Conservation (phyloP, 2,797 vertebrate genomes). For the Diceros bicornis region DNA sequence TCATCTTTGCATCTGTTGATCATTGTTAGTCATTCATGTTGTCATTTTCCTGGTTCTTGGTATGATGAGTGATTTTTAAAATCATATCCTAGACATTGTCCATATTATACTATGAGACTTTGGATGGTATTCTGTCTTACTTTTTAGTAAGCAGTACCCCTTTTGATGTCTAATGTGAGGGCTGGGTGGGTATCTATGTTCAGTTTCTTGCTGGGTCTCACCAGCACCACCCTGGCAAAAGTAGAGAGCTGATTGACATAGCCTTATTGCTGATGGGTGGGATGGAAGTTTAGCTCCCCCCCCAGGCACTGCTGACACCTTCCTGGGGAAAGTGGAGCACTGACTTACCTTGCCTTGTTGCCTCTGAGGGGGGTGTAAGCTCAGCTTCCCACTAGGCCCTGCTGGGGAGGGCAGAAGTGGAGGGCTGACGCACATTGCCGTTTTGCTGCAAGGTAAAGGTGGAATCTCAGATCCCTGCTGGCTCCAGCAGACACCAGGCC, state of each 20-base stretch:
- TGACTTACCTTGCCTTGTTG: not conserved
- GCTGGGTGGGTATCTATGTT: not conserved
- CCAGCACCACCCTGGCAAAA: not conserved
- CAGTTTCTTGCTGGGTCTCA: not conserved
- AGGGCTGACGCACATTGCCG: not conserved
- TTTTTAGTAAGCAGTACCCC: not conserved
- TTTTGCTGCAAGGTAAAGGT: not conserved
- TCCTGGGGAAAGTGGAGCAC: not conserved
- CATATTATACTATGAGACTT: not conserved
- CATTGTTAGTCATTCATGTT: not conserved
- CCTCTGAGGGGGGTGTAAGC: not conserved
- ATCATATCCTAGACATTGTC: not conserved
- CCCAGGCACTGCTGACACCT: not conserved
- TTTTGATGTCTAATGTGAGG: not conserved
- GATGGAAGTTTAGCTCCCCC: not conserved
- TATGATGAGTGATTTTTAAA: not conserved
- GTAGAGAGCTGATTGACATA: not conserved
- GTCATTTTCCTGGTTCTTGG: slow-evolving; percentile 16
- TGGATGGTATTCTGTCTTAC: not conserved
- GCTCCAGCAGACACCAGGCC: not conserved
- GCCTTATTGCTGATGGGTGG: not conserved
- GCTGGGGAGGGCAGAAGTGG: not conserved
- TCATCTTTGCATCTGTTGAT: not conserved
- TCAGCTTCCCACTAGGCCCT: not conserved
- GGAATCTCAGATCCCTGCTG: not conserved